Evolutionary conservation across 2,113 vertebrate genomes (phyloP).

Genomic region (Ornithorhynchus anatinus): DNA sequence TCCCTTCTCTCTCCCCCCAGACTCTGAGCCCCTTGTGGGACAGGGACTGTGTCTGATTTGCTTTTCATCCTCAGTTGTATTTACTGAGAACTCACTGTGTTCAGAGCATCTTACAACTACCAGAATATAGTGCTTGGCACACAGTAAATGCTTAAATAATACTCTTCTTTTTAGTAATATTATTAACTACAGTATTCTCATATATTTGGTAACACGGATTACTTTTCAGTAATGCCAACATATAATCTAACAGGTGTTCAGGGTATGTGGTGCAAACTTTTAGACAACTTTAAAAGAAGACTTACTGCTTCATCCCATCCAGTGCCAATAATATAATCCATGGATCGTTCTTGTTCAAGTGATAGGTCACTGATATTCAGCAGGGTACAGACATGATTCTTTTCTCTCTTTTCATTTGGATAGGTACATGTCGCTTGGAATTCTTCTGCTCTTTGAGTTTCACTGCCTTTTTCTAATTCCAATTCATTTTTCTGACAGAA

Average conservation of each 20-base stretch:
- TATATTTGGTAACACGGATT: background rate
- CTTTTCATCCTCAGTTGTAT: no score
- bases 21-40: no score
- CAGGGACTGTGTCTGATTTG: no score
- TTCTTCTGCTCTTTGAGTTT: slow-evolving; percentile 24
- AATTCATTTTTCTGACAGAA: slow-evolving; percentile 28
- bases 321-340: slow-evolving; percentile 52
- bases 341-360: slow-evolving; percentile 54
- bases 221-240: background rate
- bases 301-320: slow-evolving; percentile 86
- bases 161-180: no score
- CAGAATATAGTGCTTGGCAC: no score
- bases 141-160: no score
- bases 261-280: background rate
- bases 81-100: no score
- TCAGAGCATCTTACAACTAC: no score
- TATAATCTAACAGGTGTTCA: background rate
- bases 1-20: no score
- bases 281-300: background rate
- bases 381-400: slow-evolving; percentile 68
- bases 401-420: slow-evolving; percentile 51
- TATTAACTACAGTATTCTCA: background rate
- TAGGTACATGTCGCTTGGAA: background rate
- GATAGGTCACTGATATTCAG: slow-evolving; percentile 74
- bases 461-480: slow-evolving; percentile 3